Conservation (phyloP, 2,113 vertebrate species). For the Indicator maculatus region DNA sequence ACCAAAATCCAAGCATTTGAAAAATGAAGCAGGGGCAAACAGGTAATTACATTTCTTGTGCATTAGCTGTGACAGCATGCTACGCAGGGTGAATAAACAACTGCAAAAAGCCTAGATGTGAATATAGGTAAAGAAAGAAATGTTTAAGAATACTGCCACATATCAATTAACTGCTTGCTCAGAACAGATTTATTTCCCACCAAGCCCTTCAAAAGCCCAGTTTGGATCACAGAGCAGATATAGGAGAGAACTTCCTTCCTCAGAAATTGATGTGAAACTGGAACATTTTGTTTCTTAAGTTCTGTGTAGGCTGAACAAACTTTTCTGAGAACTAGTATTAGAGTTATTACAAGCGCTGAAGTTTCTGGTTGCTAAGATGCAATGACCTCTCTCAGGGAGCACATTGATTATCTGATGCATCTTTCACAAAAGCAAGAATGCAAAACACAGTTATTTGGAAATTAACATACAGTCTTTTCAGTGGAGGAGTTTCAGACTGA, state of each 20-base stretch:
- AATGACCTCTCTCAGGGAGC: background rate
- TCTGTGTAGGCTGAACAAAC: background rate
- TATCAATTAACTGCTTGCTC: slow-evolving; percentile 19
- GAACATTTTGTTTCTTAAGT: background rate
- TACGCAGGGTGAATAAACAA: slow-evolving; percentile 28
- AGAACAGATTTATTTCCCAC: background rate
- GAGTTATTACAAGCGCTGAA: background rate
- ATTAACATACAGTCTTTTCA: background rate
- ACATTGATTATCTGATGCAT: background rate
- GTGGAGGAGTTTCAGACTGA: background rate
- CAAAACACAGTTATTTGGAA: background rate
- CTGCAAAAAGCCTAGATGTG: background rate
- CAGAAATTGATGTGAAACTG: background rate
- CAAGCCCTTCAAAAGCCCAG: background rate
- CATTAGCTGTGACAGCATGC: background rate
- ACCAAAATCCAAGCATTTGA: background rate
- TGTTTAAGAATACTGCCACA: background rate
- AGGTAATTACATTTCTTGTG: slow-evolving; percentile 14
- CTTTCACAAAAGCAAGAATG: background rate
- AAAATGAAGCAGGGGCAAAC: background rate
- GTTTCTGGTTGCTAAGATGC: slow-evolving; percentile 17
- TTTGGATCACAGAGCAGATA: background rate
- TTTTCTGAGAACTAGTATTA: background rate
- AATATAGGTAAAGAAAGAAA: slow-evolving; percentile 21
- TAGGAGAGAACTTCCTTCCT: background rate